Evolutionary conservation across 2,113 vertebrate genomes (phyloP), one percentile per base, ranked within the genome.

Genomic region (Chaenocephalus aceratus): DNA sequence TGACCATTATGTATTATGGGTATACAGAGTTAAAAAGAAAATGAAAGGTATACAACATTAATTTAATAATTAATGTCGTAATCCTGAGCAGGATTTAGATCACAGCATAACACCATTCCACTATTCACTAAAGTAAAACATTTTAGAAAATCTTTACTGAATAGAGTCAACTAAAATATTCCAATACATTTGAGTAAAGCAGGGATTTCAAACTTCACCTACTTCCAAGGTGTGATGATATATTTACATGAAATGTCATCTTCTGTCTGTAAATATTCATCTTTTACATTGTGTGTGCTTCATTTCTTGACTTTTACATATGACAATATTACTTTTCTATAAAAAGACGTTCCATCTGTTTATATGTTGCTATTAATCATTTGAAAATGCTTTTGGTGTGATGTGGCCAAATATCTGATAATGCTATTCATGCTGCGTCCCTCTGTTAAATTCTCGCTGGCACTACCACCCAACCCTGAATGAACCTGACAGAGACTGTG

Each of bases 401-500:
- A 58, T 64, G 10, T 15, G 18, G 41, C 9, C 21, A 21, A 58
- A 75, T 8, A 71, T 12, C 13, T 10, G 26, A 59, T 11, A 45
- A 10, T 18, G 53, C 41, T 15, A 7, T 9, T n/a, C 54, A 11
- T 21, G 12, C n/a, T 56, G 21, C 61, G 53, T 41, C n/a, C 2
- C 16, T 65, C 30, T 0, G 13, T 10, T 36, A 23, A 51, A 66
- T 44, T 12, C 46, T 64, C 34, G 3, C 30, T 30, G 30, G 44
- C 21, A 18, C 61, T 18, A 71, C 65, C 23, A 63, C 51, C 52
- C 6, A 34, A 68, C 30, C 23, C 12, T 59, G 0, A 63, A 15
- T 60, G 6, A 60, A 51, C 4, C 1, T 8, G 61, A 80, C 61
- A 57, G 16, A 51, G 66, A 77, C n/a, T 46, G 54, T 57, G 80